Percentiles rank a stretch among this genome's conserved stretches.
Evolutionary conservation across 2,113 vertebrate genomes (phyloP).

Genomic region (Sakesphorus luctuosus): DNA sequence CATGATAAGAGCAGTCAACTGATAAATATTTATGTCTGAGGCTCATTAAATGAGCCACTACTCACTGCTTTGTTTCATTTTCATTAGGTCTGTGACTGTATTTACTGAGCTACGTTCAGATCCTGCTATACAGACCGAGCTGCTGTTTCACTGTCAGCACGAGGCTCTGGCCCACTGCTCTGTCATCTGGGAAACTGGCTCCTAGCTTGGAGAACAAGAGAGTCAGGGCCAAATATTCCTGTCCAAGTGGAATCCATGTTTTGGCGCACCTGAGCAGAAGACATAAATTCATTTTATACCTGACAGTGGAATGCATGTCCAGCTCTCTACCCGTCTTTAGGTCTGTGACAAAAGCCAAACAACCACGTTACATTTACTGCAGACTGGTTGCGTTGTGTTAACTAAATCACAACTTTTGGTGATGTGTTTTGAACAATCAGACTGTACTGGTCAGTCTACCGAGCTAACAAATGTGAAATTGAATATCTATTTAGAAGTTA

Average conservation of each 20-base stretch:
- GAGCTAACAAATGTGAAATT: neutral
- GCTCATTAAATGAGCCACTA: constrained; percentile 1
- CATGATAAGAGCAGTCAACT: constrained; percentile 1
- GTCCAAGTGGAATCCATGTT: neutral
- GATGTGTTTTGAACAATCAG: neutral
- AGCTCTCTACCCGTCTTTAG: neutral
- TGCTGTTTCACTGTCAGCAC: neutral
- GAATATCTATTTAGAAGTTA: neutral
- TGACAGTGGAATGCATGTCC: neutral
- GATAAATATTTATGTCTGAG: constrained; percentile 31
- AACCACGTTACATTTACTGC: fast-evolving
- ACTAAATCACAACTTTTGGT: neutral
- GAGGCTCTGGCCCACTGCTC: neutral
- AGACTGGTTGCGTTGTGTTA: neutral
- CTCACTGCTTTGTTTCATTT: neutral
- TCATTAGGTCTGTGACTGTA: neutral
- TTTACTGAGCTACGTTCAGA: neutral
- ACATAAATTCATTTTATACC: neutral
- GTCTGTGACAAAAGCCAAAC: neutral
- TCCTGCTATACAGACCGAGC: neutral
- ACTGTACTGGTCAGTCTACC: neutral
- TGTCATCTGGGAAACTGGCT: neutral
- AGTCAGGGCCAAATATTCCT: neutral
- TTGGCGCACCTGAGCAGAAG: neutral
- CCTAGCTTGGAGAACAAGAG: neutral